Evolutionary conservation across 2,797 vertebrate species (phyloP), one percentile per base, ranked within the genome.

Genomic region (Halcyon badia): DNA sequence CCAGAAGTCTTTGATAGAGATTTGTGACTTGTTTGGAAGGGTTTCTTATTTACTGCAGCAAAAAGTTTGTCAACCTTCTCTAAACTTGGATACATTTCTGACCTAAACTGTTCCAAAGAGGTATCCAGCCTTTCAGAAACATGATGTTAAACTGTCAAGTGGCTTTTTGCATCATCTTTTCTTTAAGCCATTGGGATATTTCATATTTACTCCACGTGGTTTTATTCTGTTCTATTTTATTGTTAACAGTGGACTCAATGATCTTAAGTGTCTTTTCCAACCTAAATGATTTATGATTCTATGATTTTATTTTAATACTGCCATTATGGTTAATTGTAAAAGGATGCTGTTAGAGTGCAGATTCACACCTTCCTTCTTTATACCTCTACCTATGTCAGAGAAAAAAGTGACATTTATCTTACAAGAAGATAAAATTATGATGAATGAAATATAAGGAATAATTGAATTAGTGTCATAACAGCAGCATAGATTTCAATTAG

Each of bases 401-500:
- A 97, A 96, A 97, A 79, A 94, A 97, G 92, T 94, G 93, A 84
- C 89, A 89, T 96, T 85, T 95, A 91, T 95, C 95, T 95, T 90
- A 82, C 19, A 87, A 73, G 88, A 92, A 89, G 91, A 96, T 97
- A 95, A 97, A 97, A 97, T 95, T 91, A 95, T 94, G 95, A 97
- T 94, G 77, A 89, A 97, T 98, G 79, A 96, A 97, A 97, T 97
- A 93, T 83, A 95, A 94, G 57, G 82, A 97, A 96, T 98, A 98
- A 97, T 96, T 96, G 82, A 97, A 97, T 97, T 97, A 97, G 87
- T 96, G 93, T 89, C 94, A 96, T 98, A 97, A 98, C 80, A 97
- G 94, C 87, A 96, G 90, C 81, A 42, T 93, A 97, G 93, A 96
- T 89, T 97, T 97, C 96, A 97, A 97, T 97, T 98, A 97, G 93